phyloP scores from a whole-genome alignment of 2,888 invertebrate genomes.

The Ethmia dodecea region DNA sequence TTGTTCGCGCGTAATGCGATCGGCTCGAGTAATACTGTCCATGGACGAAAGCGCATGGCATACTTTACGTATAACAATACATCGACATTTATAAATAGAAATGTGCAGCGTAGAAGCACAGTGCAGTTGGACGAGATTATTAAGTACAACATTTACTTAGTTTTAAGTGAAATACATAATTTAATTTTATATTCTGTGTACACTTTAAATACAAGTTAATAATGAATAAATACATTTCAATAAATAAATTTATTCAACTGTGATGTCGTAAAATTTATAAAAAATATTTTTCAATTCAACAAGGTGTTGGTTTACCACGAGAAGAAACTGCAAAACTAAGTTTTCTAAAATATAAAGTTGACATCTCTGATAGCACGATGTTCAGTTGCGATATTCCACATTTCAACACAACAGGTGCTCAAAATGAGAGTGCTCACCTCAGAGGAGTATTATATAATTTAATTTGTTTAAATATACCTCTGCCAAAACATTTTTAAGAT shows the following conservation, averaged over 20 bases:
- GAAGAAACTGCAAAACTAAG: no score
- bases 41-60: slow-evolving; percentile 43
- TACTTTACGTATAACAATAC: slow-evolving; percentile 33
- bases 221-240: slow-evolving; percentile 13
- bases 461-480: no score
- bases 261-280: no score
- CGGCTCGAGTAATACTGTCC: slow-evolving; percentile 45
- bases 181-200: slow-evolving; percentile 5
- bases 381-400: no score
- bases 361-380: no score
- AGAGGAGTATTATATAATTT: no score
- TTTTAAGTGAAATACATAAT: slow-evolving; percentile 16
- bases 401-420: no score
- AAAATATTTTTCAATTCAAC: no score
- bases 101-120: slow-evolving; percentile 59
- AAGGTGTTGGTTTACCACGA: no score
- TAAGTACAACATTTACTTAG: slow-evolving; percentile 45
- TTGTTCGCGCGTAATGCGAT: slow-evolving; percentile 31
- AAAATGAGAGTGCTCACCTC: no score
- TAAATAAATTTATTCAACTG: slow-evolving; percentile 17
- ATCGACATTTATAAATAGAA: slow-evolving; percentile 20
- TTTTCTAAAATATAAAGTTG: no score
- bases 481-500: no score
- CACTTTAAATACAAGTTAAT: slow-evolving; percentile 9
- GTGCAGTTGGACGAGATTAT: slow-evolving; percentile 44